Percentiles rank a stretch among this genome's conserved stretches.
Evolutionary conservation across 1,140 invertebrate genomes (phyloP).

Genomic region (Aleiodes sp.): DNA sequence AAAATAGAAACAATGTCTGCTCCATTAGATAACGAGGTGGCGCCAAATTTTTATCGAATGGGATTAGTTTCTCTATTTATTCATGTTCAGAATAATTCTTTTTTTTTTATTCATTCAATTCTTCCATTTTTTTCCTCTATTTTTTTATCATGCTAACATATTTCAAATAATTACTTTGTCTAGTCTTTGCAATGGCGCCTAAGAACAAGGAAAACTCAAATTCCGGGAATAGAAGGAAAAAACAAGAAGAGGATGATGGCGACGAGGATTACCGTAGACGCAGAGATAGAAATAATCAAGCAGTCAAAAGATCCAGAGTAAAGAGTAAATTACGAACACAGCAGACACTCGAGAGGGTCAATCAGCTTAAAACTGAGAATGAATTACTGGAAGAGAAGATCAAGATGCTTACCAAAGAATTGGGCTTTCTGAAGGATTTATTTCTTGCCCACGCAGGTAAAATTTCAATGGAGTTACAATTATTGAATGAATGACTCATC

Average conservation of each 20-base stretch:
- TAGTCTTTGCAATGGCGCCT: conserved; percentile 55
- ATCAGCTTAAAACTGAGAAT: conserved; percentile 82
- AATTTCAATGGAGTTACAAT: background rate
- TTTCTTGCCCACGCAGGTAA: conserved; percentile 83
- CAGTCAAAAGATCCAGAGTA: conserved; percentile 87
- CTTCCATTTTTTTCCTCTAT: too few relatives aligned
- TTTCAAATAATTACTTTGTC: too few relatives aligned
- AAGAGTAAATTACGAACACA: conserved; percentile 86
- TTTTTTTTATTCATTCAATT: too few relatives aligned
- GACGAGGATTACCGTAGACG: conserved; percentile 82
- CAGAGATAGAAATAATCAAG: conserved; percentile 87
- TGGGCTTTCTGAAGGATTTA: conserved; percentile 87
- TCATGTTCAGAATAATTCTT: too few relatives aligned
- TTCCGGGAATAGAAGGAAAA: conserved; percentile 51
- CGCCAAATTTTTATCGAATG: too few relatives aligned
- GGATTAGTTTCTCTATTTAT: too few relatives aligned
- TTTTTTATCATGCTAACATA: too few relatives aligned
- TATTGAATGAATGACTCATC: background rate
- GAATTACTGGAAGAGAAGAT: conserved; percentile 87
- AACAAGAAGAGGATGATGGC: conserved; percentile 71
- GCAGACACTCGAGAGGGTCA: conserved; percentile 82
- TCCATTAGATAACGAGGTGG: too few relatives aligned
- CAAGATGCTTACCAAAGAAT: conserved; percentile 83
- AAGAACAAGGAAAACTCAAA: conserved; percentile 60
- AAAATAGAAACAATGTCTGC: too few relatives aligned